These are phyloP conservation scores for Diachrysia chrysitis DNA, from an alignment of 2,888 invertebrate genomes.

Conservation along the genomic window DNA sequence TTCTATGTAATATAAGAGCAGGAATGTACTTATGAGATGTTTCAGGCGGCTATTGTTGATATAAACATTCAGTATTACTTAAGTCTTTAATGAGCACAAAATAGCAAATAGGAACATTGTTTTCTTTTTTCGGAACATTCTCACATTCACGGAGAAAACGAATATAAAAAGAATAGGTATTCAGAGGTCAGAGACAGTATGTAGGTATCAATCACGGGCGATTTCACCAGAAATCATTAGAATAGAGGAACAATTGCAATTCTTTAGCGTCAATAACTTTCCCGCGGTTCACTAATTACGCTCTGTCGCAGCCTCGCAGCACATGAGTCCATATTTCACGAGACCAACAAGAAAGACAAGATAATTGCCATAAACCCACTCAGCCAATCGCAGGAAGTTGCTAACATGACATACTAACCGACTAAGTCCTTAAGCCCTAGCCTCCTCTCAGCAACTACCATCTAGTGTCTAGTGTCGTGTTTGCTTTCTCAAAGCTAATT, in stretches of 20 bases:
- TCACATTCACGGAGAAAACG: neutral
- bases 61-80: neutral
- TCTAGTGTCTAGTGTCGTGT: constrained; percentile 69
- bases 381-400: constrained; percentile 59
- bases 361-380: constrained; percentile 67
- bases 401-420: constrained; percentile 77
- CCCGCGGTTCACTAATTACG: constrained; percentile 69
- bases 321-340: constrained; percentile 45
- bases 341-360: constrained; percentile 64
- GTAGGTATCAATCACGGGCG: constrained; percentile 28
- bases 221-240: constrained; percentile 43
- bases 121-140: neutral
- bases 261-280: constrained; percentile 70
- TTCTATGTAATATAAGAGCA: neutral
- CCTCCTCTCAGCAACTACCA: constrained; percentile 70
- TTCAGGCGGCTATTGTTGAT: neutral
- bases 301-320: constrained; percentile 40
- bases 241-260: constrained; percentile 66
- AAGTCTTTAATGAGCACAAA: neutral
- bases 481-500: constrained; percentile 78
- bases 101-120: neutral
- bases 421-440: constrained; percentile 74
- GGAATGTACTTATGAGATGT: neutral
- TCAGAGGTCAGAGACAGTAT: constrained; percentile 26
- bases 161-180: neutral